These are phyloP conservation scores for Apteryx mantelli DNA, from an alignment of 2,113 vertebrate species.

Conservation along the genomic window DNA sequence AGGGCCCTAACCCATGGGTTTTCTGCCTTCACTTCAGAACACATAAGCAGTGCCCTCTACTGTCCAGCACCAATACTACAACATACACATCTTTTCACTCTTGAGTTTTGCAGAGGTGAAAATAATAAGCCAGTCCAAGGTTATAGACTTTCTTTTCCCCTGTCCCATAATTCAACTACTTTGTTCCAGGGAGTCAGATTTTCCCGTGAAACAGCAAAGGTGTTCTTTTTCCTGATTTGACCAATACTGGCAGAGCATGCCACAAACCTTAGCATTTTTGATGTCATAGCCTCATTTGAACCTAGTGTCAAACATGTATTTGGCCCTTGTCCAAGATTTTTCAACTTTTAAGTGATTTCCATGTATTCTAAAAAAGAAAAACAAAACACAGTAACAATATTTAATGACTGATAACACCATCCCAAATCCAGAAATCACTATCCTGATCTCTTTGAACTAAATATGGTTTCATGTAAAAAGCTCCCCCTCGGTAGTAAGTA, in stretches of 20 bases:
- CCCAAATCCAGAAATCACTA: neutral
- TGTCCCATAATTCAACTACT: rapidly evolving
- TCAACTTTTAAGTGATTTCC: neutral
- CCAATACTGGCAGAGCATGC: neutral
- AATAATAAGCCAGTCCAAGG: rapidly evolving
- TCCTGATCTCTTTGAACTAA: neutral
- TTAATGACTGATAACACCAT: neutral
- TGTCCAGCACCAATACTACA: constrained; percentile 18
- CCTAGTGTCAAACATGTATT: neutral
- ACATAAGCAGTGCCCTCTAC: constrained; percentile 59
- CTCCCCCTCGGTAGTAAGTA: neutral
- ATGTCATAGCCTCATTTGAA: neutral
- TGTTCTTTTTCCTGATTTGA: neutral
- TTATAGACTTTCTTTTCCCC: neutral
- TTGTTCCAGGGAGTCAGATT: neutral
- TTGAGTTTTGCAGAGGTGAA: rapidly evolving
- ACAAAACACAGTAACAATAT: neutral
- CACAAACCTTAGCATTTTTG: neutral
- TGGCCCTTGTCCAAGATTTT: neutral
- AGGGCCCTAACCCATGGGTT: too few species aligned
- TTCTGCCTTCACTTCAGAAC: neutral
- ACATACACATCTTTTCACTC: neutral
- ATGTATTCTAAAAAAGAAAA: neutral
- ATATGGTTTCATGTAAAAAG: neutral
- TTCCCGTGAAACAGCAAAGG: neutral